Percentiles rank a stretch among this genome's conserved stretches.
Conservation (phyloP, 2,888 invertebrate genomes). For the Achlya flavicornis region DNA sequence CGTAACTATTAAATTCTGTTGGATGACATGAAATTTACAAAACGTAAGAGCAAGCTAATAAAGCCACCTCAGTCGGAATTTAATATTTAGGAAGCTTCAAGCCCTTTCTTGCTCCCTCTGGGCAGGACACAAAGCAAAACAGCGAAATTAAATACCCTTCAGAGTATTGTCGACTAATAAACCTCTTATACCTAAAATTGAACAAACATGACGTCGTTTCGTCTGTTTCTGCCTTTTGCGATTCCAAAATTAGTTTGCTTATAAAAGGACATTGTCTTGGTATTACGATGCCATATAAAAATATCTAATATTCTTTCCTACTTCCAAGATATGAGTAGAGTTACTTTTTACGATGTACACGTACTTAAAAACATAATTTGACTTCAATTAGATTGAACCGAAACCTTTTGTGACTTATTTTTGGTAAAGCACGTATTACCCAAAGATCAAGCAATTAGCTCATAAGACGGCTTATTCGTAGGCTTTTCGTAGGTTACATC, state of each 20-base stretch:
- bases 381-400: background rate
- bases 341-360: constrained; percentile 1
- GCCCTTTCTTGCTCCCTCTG: background rate
- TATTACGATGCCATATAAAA: constrained; percentile 6
- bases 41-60: background rate
- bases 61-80: background rate
- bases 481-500: no score
- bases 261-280: constrained; percentile 3
- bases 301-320: background rate
- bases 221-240: background rate
- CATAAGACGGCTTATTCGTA: no score
- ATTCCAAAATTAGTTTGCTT: constrained; percentile 4
- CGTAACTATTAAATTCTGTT: background rate
- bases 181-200: background rate
- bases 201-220: constrained; percentile 1
- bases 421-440: no score
- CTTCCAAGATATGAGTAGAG: background rate
- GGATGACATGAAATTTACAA: no score
- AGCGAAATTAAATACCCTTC: background rate
- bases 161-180: constrained; percentile 4
- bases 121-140: constrained; percentile 3
- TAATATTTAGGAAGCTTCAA: constrained; percentile 2
- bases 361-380: background rate
- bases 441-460: no score
- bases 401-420: no score